Conservation (phyloP, 2,888 invertebrate genomes). For the Meloe dianella region DNA sequence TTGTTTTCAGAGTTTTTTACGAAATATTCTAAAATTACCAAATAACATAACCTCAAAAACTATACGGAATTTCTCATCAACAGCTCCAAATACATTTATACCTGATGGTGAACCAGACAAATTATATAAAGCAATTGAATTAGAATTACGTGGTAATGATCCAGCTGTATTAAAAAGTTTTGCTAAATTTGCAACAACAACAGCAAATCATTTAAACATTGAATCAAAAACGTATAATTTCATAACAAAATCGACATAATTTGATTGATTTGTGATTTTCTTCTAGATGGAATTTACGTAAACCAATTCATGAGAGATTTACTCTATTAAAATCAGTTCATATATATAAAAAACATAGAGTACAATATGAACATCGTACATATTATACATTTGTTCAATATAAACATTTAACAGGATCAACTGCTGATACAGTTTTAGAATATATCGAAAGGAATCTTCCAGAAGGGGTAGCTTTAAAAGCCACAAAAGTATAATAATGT, state of each 20-base stretch:
- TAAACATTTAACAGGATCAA: conserved; percentile 89
- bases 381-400: conserved; percentile 86
- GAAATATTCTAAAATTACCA: background rate
- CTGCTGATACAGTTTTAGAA: conserved; percentile 93
- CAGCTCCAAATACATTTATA: conserved; percentile 14
- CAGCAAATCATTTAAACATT: conserved; percentile 83
- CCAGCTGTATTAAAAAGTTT: conserved; percentile 88
- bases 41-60: conserved; percentile 18
- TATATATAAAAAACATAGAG: conserved; percentile 90
- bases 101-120: conserved; percentile 67
- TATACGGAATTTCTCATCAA: background rate
- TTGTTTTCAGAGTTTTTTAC: background rate
- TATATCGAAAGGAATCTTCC: conserved; percentile 96
- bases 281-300: conserved; percentile 76
- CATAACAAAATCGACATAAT: background rate
- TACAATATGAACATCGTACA: conserved; percentile 95
- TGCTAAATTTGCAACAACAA: conserved; percentile 79
- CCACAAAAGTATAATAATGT: conserved; percentile 76
- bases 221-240: conserved; percentile 69
- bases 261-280: conserved; percentile 9
- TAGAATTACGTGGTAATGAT: conserved; percentile 89
- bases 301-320: conserved; percentile 76
- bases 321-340: conserved; percentile 88
- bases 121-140: conserved; percentile 79
- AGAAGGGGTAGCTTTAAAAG: conserved; percentile 94